These are phyloP conservation scores for Endomychus coccineus DNA, from an alignment of 2,888 invertebrate genomes.

Conservation along the genomic window DNA sequence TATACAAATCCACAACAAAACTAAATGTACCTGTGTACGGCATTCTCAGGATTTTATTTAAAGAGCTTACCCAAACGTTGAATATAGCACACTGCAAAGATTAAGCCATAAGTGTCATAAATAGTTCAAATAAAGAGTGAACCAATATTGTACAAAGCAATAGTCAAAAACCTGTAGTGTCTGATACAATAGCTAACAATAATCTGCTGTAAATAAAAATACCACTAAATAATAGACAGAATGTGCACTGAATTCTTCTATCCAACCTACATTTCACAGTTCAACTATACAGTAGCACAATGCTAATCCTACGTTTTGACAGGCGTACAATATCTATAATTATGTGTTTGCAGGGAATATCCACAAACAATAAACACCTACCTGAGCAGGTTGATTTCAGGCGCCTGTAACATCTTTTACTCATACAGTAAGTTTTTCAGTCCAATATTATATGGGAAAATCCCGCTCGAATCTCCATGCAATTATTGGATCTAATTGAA, in stretches of 20 bases:
- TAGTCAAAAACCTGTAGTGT: conserved; percentile 1
- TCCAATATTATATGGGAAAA: too few relatives aligned
- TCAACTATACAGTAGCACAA: conserved; percentile 29
- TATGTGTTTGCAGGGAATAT: conserved; percentile 40
- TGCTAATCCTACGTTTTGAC: conserved; percentile 43
- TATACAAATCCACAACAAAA: too few relatives aligned
- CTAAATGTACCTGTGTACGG: too few relatives aligned
- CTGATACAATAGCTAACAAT: conserved; percentile 1
- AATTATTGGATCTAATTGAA: too few relatives aligned
- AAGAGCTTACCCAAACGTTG: too few relatives aligned
- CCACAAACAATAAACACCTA: conserved; percentile 36
- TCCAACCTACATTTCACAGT: conserved; percentile 31
- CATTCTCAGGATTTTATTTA: too few relatives aligned
- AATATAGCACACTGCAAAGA: too few relatives aligned
- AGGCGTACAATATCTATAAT: conserved; percentile 42
- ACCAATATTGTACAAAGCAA: conserved; percentile 2
- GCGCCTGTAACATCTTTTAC: too few relatives aligned
- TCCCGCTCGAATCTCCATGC: too few relatives aligned
- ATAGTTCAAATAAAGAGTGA: neutral
- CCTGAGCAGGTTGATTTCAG: conserved; percentile 28
- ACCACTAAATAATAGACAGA: conserved; percentile 11
- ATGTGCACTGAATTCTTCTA: conserved; percentile 24
- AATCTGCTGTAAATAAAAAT: too few relatives aligned
- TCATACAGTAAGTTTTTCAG: too few relatives aligned
- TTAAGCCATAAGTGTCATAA: too few relatives aligned